Evolutionary conservation across 2,797 vertebrate genomes (phyloP).

Genomic region (Sylvia borin): DNA sequence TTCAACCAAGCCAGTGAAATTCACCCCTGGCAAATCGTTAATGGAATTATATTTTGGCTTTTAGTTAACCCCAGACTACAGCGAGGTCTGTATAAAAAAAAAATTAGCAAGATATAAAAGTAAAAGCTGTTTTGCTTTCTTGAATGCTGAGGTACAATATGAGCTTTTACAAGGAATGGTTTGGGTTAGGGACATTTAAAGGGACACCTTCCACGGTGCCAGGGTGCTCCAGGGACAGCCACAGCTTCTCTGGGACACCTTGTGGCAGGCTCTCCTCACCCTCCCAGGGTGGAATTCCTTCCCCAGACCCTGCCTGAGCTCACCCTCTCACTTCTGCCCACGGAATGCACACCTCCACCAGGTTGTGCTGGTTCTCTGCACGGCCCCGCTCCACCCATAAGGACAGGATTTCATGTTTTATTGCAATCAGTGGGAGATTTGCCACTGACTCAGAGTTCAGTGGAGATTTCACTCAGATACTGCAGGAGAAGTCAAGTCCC

Average conservation of each 20-base stretch:
- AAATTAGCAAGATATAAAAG: background rate
- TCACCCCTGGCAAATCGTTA: rapidly evolving
- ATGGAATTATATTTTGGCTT: background rate
- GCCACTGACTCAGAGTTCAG: background rate
- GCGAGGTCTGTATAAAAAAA: background rate
- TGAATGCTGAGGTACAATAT: rapidly evolving
- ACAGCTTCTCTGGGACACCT: too few relatives aligned
- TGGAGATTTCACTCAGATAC: background rate
- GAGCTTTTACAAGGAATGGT: background rate
- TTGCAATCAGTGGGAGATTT: background rate
- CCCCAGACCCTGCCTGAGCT: rapidly evolving
- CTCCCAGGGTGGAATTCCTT: background rate
- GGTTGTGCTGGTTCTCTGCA: background rate
- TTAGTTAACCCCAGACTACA: background rate
- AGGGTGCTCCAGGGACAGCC: background rate
- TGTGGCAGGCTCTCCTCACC: background rate
- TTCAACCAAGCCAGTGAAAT: background rate
- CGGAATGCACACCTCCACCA: rapidly evolving
- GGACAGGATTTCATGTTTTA: background rate
- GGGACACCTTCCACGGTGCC: background rate
- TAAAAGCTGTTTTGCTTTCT: background rate
- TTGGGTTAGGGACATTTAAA: background rate
- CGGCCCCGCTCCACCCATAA: rapidly evolving
- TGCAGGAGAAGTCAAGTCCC: background rate
- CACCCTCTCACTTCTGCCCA: background rate